Conservation (phyloP, 64 coral and sea anemone species). For the Actinia equina region DNA sequence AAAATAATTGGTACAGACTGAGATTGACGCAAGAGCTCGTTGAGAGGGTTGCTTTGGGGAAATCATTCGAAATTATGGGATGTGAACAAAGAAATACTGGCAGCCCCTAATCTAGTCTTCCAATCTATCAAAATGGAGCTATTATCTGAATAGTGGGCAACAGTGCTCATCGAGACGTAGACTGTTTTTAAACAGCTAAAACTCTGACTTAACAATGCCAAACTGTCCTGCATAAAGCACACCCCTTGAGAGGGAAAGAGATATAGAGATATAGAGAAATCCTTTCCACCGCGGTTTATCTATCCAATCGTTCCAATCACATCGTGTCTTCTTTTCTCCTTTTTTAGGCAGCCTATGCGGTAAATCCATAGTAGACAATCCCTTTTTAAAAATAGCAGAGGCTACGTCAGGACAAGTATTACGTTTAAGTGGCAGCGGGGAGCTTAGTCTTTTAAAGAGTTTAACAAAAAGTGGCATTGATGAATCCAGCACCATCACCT, state of each 20-base stretch:
- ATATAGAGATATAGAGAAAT: no score
- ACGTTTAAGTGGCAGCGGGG: constrained; percentile 3
- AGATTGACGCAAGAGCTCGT: background rate
- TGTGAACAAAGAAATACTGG: no score
- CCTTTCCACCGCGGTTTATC: no score
- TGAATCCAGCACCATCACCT: constrained; percentile 39
- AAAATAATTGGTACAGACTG: background rate
- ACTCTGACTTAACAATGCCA: no score
- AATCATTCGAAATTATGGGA: no score
- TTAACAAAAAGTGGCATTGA: constrained; percentile 57
- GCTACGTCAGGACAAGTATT: constrained; percentile 59
- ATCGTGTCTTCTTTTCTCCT: background rate
- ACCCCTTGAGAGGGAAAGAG: no score
- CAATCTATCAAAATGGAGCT: no score
- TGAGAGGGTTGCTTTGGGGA: background rate
- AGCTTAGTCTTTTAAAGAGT: constrained; percentile 40
- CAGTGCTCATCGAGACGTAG: no score
- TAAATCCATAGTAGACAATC: background rate
- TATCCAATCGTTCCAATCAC: background rate
- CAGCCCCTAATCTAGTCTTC: no score
- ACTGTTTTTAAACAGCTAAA: no score
- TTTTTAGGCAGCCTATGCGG: background rate
- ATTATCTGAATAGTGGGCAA: no score
- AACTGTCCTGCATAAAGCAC: no score
- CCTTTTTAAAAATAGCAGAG: constrained; percentile 43